Conservation (phyloP, 2,797 vertebrate genomes). For the Melanotaenia maccullochi region DNA sequence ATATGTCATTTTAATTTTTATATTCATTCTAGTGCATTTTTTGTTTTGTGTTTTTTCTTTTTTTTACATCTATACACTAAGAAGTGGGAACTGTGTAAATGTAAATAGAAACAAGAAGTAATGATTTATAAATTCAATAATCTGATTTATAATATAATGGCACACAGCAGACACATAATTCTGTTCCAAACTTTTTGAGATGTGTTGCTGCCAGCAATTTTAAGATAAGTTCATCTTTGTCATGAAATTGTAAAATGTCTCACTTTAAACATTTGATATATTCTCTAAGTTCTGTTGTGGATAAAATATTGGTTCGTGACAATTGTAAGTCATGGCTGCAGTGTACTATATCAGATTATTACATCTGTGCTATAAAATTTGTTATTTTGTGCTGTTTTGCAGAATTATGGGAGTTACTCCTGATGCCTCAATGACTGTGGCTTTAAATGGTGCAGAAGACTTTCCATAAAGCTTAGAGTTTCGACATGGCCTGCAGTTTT, state of each 20-base stretch:
- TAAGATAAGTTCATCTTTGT: no score
- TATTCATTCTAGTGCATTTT: background rate
- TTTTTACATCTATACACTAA: background rate
- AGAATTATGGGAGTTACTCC: background rate
- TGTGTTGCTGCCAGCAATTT: no score
- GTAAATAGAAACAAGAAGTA: no score
- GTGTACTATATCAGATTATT: background rate
- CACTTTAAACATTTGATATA: no score
- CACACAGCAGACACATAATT: no score
- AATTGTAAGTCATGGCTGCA: background rate
- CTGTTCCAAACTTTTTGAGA: no score
- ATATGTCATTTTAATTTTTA: background rate
- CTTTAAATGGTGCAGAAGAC: constrained; percentile 9
- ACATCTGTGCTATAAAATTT: background rate
- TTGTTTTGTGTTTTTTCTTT: background rate
- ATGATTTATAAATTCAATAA: no score
- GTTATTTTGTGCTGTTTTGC: constrained; percentile 21
- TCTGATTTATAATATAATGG: no score
- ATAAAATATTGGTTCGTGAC: background rate
- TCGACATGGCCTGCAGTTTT: background rate
- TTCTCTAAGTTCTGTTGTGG: no score
- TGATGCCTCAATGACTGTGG: constrained; percentile 28
- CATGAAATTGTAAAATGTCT: no score
- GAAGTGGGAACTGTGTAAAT: background rate
- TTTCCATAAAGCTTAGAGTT: constrained; percentile 21